These are phyloP conservation scores for Campoletis sonorensis DNA, from an alignment of 1,140 invertebrate species.

Conservation along the genomic window DNA sequence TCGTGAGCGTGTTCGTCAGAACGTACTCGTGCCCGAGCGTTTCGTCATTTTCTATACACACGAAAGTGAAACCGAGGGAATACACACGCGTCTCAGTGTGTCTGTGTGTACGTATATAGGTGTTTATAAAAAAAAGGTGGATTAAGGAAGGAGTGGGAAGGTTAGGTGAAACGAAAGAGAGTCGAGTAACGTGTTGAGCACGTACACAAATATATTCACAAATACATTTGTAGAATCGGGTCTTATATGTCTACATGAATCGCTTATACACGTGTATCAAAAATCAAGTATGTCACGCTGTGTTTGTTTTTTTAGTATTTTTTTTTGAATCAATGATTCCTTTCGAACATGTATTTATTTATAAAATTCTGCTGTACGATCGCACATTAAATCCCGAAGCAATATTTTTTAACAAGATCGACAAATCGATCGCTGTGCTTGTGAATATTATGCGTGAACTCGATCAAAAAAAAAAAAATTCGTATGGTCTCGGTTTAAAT, in stretches of 20 bases:
- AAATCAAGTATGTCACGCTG: not conserved
- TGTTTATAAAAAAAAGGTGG: conserved; percentile 4
- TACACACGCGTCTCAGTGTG: not conserved
- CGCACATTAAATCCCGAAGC: too few species aligned
- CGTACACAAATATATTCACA: not conserved
- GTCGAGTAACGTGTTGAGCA: not conserved
- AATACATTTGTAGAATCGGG: not conserved
- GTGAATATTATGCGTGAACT: too few species aligned
- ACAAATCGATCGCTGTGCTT: too few species aligned
- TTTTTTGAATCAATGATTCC: not conserved
- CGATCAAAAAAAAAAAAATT: too few species aligned
- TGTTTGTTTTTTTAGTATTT: not conserved
- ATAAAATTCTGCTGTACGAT: too few species aligned
- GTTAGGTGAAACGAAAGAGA: not conserved
- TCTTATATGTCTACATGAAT: too few species aligned
- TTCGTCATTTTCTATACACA: not conserved
- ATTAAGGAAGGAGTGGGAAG: conserved; percentile 22
- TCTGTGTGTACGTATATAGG: conserved; percentile 2
- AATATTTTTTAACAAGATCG: too few species aligned
- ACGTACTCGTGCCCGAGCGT: too few species aligned
- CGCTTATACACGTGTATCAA: too few species aligned
- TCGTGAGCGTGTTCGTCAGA: not conserved
- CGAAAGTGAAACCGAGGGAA: not conserved
- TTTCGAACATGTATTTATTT: too few species aligned
- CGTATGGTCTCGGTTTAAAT: too few species aligned